A percentile compares a stretch with the other conserved stretches of the same genome.
Conservation (phyloP, 1,140 invertebrate species). For the Caenorhabditis latens region DNA sequence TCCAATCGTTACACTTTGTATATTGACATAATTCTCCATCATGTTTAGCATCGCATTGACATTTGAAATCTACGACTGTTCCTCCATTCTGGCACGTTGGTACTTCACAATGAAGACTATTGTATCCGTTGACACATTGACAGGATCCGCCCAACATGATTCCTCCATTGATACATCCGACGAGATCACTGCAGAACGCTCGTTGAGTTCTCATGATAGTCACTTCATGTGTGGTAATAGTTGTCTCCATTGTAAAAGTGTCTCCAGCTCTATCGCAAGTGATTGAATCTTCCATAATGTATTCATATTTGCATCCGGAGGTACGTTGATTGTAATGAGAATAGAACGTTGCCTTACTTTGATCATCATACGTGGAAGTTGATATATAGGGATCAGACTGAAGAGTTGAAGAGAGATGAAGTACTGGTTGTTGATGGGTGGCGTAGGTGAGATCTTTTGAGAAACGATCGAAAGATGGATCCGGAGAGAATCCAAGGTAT, state of each 20-base stretch:
- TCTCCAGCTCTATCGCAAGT: constrained; percentile 3
- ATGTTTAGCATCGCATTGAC: constrained; percentile 15
- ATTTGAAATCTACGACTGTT: not conserved
- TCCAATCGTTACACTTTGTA: constrained; percentile 42
- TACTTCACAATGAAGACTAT: constrained; percentile 30
- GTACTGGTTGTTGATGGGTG: constrained; percentile 23
- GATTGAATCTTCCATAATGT: constrained; percentile 9
- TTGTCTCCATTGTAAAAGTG: constrained; percentile 17
- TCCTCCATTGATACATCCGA: constrained; percentile 47
- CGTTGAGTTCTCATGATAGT: constrained; percentile 43
- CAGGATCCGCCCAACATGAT: constrained; percentile 25
- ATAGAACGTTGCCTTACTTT: not conserved
- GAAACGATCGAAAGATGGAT: constrained; percentile 40
- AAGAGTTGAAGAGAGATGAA: constrained; percentile 48
- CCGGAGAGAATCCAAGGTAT: constrained; percentile 39
- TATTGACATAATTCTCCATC: constrained; percentile 48
- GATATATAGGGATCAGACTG: not conserved
- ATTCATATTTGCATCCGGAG: constrained; percentile 40
- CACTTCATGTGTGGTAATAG: not conserved
- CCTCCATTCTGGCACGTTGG: constrained; percentile 47
- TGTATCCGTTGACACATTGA: constrained; percentile 37
- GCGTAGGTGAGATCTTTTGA: constrained; percentile 20
- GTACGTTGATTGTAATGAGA: not conserved
- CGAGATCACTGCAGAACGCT: constrained; percentile 19
- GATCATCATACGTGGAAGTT: not conserved